phyloP scores from a whole-genome alignment of 2,113 vertebrate species.

The Ptychochromis oligacanthus region DNA sequence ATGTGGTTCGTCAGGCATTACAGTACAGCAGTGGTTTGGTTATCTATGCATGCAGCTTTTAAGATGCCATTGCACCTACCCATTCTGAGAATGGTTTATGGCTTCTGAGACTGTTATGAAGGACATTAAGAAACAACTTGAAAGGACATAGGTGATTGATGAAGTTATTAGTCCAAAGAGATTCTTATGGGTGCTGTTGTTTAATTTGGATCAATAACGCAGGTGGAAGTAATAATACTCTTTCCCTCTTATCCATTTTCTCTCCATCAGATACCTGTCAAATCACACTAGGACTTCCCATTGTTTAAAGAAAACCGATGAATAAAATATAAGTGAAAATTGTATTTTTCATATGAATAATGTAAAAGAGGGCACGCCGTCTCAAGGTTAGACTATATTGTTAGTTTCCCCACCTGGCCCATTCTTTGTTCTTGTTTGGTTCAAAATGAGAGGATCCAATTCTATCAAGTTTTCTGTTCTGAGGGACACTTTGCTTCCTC shows the following conservation, averaged over 20 bases:
- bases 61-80: constrained; percentile 8
- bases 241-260: constrained; percentile 57
- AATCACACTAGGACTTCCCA: constrained; percentile 51
- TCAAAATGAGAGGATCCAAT: constrained; percentile 62
- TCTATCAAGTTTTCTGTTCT: constrained; percentile 61
- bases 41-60: constrained; percentile 6
- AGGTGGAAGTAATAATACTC: constrained; percentile 63
- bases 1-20: neutral
- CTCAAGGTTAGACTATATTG: constrained; percentile 75
- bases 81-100: constrained; percentile 11
- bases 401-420: constrained; percentile 51
- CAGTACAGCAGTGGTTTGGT: neutral
- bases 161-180: constrained; percentile 72
- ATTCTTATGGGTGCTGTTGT: constrained; percentile 65
- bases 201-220: constrained; percentile 75
- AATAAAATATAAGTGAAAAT: constrained; percentile 83
- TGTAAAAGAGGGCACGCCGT: constrained; percentile 74
- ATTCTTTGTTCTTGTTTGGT: constrained; percentile 70
- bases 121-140: constrained; percentile 42
- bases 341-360: constrained; percentile 82
- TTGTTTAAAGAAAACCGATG: constrained; percentile 80
- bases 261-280: constrained; percentile 63
- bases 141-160: constrained; percentile 68
- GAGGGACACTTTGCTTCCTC: constrained; percentile 55
- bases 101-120: constrained; percentile 34